A percentile compares a stretch with the other conserved stretches of the same genome.
Conservation (phyloP, 1,140 invertebrate genomes). For the Drosophila baimaii region DNA sequence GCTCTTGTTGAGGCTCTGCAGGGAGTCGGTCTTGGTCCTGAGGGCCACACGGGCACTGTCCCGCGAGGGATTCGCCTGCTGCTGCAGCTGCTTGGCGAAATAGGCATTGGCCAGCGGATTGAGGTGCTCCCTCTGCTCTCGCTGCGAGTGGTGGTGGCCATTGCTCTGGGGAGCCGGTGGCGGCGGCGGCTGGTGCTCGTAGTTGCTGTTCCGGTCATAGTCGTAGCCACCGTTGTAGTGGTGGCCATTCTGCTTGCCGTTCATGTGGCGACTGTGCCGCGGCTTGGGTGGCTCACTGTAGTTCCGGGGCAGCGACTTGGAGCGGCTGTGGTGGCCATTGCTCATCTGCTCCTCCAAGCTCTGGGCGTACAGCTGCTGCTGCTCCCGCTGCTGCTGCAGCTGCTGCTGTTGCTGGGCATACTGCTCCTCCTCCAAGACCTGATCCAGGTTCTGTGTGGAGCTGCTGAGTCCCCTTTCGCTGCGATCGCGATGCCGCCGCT, state of each 20-base stretch:
- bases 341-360: constrained; percentile 65
- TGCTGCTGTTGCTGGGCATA: constrained; percentile 59
- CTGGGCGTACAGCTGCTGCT: constrained; percentile 59
- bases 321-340: constrained; percentile 72
- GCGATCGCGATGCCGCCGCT: constrained; percentile 91
- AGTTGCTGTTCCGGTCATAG: constrained; percentile 80
- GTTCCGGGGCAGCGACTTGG: constrained; percentile 76
- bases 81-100: constrained; percentile 78
- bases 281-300: constrained; percentile 76
- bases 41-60: constrained; percentile 73
- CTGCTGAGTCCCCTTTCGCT: constrained; percentile 85
- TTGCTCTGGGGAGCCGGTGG: constrained; percentile 66
- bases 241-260: constrained; percentile 74
- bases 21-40: constrained; percentile 79
- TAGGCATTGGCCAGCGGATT: constrained; percentile 82
- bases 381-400: constrained; percentile 43
- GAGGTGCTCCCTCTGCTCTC: constrained; percentile 67
- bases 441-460: constrained; percentile 85
- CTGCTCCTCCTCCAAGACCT: constrained; percentile 86
- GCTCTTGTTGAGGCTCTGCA: constrained; percentile 84
- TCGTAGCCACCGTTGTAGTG: constrained; percentile 62
- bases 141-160: constrained; percentile 56
- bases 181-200: constrained; percentile 72
- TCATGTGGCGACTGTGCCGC: constrained; percentile 60
- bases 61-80: constrained; percentile 67